Conservation (phyloP, 1,140 invertebrate genomes). For the Leptonema lineaticorne region DNA sequence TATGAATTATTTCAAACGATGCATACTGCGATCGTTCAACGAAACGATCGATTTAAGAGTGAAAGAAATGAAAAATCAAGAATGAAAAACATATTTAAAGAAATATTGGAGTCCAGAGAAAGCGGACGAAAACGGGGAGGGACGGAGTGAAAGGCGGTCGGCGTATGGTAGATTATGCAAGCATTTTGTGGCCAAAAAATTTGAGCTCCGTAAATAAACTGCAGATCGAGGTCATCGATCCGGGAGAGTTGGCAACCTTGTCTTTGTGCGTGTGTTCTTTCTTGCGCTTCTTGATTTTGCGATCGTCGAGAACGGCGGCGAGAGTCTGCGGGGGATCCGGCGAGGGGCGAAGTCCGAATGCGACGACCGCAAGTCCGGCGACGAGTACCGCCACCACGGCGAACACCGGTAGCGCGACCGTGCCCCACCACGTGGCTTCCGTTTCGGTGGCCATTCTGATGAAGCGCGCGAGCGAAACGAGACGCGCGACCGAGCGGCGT, state of each 20-base stretch:
- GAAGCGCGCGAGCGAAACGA: not conserved
- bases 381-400: constrained; percentile 1
- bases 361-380: constrained; percentile 19
- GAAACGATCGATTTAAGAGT: too few relatives aligned
- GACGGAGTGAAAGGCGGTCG: not conserved
- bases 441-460: constrained; percentile 26
- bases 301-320: not conserved
- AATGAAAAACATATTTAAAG: too few relatives aligned
- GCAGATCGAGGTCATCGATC: not conserved
- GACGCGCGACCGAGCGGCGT: not conserved
- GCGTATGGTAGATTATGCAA: not conserved
- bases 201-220: too few relatives aligned
- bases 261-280: not conserved
- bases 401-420: constrained; percentile 1
- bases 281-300: constrained; percentile 4
- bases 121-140: not conserved
- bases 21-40: too few relatives aligned
- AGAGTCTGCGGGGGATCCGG: not conserved
- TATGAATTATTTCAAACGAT: too few relatives aligned
- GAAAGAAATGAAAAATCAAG: too few relatives aligned
- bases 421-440: constrained; percentile 42
- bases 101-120: not conserved
- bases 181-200: too few relatives aligned
- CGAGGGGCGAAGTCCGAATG: not conserved
- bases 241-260: not conserved